These are phyloP conservation scores for Hepsetus odoe DNA, from an alignment of 2,113 vertebrate species.

Conservation along the genomic window DNA sequence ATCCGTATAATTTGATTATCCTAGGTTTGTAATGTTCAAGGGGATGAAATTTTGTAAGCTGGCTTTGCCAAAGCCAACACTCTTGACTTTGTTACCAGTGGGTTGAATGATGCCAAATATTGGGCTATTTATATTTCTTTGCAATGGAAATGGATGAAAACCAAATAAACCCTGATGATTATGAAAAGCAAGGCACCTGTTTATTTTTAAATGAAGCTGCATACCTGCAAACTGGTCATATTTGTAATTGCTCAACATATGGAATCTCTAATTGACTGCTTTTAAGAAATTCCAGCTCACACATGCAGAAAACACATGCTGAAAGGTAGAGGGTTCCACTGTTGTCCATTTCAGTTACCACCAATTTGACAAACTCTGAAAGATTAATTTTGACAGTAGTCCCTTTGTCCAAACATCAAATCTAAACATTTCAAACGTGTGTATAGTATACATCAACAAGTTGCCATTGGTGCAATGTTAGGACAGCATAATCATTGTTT, in stretches of 20 bases:
- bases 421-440: neutral
- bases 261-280: neutral
- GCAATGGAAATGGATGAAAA: neutral
- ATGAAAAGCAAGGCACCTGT: neutral
- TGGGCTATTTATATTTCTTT: conserved; percentile 3
- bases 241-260: neutral
- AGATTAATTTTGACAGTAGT: neutral
- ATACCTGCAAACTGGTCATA: neutral
- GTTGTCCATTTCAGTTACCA: neutral
- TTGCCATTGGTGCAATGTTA: neutral
- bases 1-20: conserved; percentile 63
- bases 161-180: no score
- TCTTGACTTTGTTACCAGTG: neutral
- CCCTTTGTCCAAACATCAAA: neutral
- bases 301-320: neutral
- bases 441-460: neutral
- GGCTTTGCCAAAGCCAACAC: conserved; percentile 1
- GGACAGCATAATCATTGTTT: conserved; percentile 14
- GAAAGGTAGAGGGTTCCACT: neutral
- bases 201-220: neutral
- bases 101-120: neutral
- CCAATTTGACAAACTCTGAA: neutral
- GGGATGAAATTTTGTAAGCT: conserved; percentile 32
- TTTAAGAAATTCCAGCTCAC: neutral
- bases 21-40: conserved; percentile 49